Percentiles rank a stretch among this genome's conserved stretches.
Conservation (phyloP, 2,797 vertebrate genomes). For the Liasis olivaceus region DNA sequence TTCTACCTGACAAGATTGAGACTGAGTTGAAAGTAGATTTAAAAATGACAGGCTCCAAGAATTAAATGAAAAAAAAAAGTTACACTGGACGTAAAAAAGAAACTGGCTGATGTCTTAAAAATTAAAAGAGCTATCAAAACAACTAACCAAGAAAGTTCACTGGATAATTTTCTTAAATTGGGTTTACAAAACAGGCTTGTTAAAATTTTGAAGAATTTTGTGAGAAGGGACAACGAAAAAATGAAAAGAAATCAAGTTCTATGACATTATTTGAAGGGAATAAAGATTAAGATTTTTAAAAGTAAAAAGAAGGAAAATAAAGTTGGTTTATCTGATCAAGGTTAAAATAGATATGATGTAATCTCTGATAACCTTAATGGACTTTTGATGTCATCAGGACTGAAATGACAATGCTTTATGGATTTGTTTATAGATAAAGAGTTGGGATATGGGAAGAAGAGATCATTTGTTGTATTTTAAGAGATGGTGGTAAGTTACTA, state of each 20-base stretch:
- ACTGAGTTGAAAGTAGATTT: neutral
- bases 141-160: neutral
- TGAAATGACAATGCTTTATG: too few species aligned
- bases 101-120: neutral
- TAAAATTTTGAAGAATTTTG: neutral
- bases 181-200: neutral
- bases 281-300: neutral
- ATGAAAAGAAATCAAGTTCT: neutral
- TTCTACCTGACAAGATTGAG: neutral
- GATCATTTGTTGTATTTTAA: too few species aligned
- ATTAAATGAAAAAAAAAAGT: neutral
- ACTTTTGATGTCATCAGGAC: neutral
- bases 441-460: too few species aligned
- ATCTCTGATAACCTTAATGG: neutral
- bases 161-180: neutral
- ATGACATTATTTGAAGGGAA: neutral
- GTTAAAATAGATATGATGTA: neutral
- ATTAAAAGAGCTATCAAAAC: neutral
- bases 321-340: neutral
- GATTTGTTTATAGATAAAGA: too few species aligned
- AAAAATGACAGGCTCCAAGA: neutral
- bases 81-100: neutral
- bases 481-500: too few species aligned
- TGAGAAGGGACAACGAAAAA: neutral
- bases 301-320: neutral